A percentile compares a stretch with the other conserved stretches of the same genome.
phyloP scores from a whole-genome alignment of 2,888 invertebrate genomes.

The Bombyx huttoni region DNA sequence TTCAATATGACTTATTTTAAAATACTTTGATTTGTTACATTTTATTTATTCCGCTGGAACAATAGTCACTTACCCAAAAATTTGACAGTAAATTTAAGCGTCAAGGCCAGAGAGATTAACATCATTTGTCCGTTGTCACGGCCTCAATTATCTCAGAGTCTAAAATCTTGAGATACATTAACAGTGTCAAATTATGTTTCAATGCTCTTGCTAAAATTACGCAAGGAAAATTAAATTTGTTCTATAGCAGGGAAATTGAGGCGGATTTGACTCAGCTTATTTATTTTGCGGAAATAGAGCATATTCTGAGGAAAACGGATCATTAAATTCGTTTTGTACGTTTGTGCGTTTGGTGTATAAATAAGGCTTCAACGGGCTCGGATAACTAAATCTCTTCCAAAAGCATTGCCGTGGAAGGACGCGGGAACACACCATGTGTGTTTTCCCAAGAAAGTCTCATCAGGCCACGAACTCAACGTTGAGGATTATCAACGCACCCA shows the following conservation, averaged over 20 bases:
- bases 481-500: no score
- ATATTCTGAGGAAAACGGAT: constrained; percentile 2
- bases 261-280: background rate
- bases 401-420: no score
- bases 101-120: background rate
- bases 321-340: background rate
- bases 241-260: constrained; percentile 2
- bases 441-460: no score
- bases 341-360: background rate
- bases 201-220: constrained; percentile 7
- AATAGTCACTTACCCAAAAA: background rate
- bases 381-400: no score
- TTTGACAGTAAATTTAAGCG: background rate
- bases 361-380: no score
- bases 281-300: constrained; percentile 18
- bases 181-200: constrained; percentile 5
- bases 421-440: no score
- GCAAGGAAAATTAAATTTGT: constrained; percentile 8
- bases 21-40: no score
- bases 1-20: no score
- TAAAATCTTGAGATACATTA: background rate
- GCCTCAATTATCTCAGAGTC: background rate
- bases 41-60: background rate
- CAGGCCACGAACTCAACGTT: no score
- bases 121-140: background rate